Percentiles rank a stretch among this genome's conserved stretches.
These are phyloP conservation scores for Siniperca scherzeri DNA, from an alignment of 2,797 vertebrate species.

Conservation along the genomic window DNA sequence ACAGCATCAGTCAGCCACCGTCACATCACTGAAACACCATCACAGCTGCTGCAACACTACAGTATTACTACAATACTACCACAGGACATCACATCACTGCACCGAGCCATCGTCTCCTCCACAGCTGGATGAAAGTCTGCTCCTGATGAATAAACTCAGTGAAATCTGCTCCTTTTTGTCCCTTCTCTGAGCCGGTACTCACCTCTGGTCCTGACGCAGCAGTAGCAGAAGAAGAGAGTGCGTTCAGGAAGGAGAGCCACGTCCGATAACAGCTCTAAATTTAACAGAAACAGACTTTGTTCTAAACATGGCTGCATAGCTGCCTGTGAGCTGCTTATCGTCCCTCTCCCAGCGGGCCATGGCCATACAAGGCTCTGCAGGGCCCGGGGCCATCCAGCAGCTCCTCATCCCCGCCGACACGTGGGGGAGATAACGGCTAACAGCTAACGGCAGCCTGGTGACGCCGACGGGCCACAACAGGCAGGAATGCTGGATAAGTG, in stretches of 20 bases:
- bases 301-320: constrained; percentile 93
- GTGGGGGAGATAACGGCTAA: constrained; percentile 82
- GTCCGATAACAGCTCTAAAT: constrained; percentile 87
- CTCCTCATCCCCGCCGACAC: constrained; percentile 87
- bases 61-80: not conserved
- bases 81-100: not conserved
- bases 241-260: constrained; percentile 70
- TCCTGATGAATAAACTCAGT: not conserved
- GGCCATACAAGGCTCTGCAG: constrained; percentile 94
- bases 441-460: constrained; percentile 6
- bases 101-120: not conserved
- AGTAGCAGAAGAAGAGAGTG: constrained; percentile 45
- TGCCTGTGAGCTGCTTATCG: constrained; percentile 91
- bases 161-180: not conserved
- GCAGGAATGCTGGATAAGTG: constrained; percentile 67
- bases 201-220: constrained; percentile 78
- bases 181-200: constrained; percentile 70
- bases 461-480: constrained; percentile 6
- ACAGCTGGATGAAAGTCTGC: not conserved
- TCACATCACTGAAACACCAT: not conserved
- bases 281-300: constrained; percentile 89
- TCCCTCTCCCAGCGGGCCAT: constrained; percentile 86
- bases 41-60: no score
- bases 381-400: constrained; percentile 87
- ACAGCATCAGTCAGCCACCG: not conserved